These are phyloP conservation scores for Thryonomys swinderianus DNA, from an alignment of 2,113 vertebrate genomes.

Conservation along the genomic window DNA sequence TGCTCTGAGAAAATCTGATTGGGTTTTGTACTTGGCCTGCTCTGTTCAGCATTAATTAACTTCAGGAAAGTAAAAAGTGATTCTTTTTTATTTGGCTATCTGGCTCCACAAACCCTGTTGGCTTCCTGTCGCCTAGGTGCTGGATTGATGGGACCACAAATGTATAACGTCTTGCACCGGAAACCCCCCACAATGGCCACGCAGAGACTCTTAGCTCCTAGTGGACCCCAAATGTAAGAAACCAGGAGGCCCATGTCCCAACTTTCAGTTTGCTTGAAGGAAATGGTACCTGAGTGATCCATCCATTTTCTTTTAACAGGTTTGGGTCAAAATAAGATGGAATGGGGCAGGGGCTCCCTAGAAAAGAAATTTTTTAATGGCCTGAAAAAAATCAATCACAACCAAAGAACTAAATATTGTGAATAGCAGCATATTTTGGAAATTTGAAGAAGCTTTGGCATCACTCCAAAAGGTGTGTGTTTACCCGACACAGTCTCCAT, in stretches of 20 bases:
- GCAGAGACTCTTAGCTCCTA: conserved; percentile 56
- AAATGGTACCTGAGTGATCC: conserved; percentile 37
- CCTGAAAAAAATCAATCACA: conserved; percentile 44
- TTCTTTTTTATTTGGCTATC: conserved; percentile 81
- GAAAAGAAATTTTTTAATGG: conserved; percentile 54
- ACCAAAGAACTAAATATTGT: conserved; percentile 8
- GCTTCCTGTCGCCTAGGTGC: conserved; percentile 80
- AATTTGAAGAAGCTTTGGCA: conserved; percentile 42
- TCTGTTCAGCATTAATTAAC: conserved; percentile 80
- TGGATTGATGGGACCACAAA: conserved; percentile 78
- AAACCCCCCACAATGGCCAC: conserved; percentile 55
- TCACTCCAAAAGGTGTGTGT: background rate
- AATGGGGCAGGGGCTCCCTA: background rate
- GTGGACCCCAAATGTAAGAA: background rate
- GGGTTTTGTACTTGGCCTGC: conserved; percentile 66
- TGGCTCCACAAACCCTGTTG: conserved; percentile 74
- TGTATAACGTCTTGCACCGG: conserved; percentile 79
- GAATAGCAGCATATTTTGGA: conserved; percentile 36
- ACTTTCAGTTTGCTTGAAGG: conserved; percentile 40
- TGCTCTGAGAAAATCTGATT: conserved; percentile 58
- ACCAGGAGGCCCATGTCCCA: background rate
- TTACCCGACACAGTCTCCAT: background rate
- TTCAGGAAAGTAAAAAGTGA: conserved; percentile 78
- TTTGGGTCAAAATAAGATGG: background rate
- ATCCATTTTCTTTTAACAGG: conserved; percentile 29